Conservation (phyloP, 64 coral and sea anemone species). For the Catalaphyllia jardinei region DNA sequence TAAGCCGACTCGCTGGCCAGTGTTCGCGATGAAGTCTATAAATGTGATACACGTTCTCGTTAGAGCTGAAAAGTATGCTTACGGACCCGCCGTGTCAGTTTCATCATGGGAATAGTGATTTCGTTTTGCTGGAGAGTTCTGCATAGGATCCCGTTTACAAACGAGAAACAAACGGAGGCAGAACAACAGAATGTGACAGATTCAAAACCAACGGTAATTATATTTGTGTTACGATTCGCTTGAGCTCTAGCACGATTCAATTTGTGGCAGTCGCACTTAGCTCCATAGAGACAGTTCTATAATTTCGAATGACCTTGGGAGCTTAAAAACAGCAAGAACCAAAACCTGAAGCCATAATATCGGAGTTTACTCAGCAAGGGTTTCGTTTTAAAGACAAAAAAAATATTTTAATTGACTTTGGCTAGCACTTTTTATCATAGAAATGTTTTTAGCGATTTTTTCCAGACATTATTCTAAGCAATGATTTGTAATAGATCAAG, state of each 20-base stretch:
- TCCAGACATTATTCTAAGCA: no score
- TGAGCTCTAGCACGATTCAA: not conserved
- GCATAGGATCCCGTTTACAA: not conserved
- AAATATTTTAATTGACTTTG: no score
- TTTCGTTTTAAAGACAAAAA: no score
- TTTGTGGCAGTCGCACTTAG: no score
- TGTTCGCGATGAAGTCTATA: not conserved
- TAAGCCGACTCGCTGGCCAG: not conserved
- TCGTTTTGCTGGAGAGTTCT: not conserved
- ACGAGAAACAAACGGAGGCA: not conserved
- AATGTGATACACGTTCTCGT: not conserved
- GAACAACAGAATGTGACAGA: not conserved
- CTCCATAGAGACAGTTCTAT: no score
- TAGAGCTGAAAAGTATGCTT: not conserved
- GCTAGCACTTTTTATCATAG: no score
- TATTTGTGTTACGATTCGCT: not conserved
- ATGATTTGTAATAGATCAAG: no score
- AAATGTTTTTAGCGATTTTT: no score
- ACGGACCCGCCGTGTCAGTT: not conserved
- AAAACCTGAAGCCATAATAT: no score
- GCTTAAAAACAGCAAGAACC: no score
- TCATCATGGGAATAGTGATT: conserved; percentile 4
- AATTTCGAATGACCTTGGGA: no score
- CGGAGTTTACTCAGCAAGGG: no score
- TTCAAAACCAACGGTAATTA: conserved; percentile 1